These are phyloP conservation scores for Mya arenaria DNA, from an alignment of 1,140 invertebrate species.

Conservation along the genomic window DNA sequence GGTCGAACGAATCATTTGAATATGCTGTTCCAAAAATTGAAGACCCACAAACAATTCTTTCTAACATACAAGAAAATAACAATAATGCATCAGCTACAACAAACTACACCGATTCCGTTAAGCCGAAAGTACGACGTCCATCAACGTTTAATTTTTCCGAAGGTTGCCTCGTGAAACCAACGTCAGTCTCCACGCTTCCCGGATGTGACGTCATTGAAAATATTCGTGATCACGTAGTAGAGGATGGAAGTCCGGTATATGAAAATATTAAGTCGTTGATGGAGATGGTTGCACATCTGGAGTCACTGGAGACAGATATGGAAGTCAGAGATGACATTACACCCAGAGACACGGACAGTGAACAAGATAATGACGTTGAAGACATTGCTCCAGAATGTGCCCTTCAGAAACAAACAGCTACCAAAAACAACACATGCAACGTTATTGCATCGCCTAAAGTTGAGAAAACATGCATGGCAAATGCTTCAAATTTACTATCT, in stretches of 20 bases:
- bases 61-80: neutral
- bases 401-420: too few relatives aligned
- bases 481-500: too few relatives aligned
- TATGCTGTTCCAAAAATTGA: slow-evolving; percentile 52
- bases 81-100: neutral
- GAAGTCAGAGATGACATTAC: neutral
- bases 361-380: neutral
- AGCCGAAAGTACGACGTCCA: neutral
- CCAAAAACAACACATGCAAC: too few relatives aligned
- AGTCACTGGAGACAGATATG: neutral
- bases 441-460: too few relatives aligned
- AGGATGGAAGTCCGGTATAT: slow-evolving; percentile 18
- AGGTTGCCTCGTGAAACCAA: neutral
- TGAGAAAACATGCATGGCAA: too few relatives aligned
- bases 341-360: neutral
- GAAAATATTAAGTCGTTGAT: slow-evolving; percentile 43
- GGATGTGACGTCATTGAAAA: neutral
- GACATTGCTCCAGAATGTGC: too few relatives aligned
- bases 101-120: neutral
- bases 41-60: neutral
- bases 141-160: slow-evolving; percentile 48
- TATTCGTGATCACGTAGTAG: neutral
- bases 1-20: slow-evolving; percentile 39
- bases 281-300: slow-evolving; percentile 37
- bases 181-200: neutral